Conservation (phyloP, 2,888 invertebrate genomes). For the Antheraea assamensis region DNA sequence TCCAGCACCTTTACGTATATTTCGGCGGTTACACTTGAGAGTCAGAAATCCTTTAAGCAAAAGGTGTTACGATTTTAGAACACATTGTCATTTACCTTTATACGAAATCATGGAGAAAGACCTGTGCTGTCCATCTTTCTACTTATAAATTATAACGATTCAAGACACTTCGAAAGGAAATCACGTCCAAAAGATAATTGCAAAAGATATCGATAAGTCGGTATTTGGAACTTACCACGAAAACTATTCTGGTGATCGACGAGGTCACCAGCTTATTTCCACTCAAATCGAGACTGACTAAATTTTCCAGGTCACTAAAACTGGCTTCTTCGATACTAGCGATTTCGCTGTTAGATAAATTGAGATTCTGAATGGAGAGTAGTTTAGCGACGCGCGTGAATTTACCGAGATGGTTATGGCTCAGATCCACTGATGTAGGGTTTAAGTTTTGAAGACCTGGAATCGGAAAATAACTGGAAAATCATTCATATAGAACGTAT, state of each 20-base stretch:
- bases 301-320: slow-evolving; percentile 82
- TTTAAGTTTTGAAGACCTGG: slow-evolving; percentile 42
- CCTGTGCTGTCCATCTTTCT: no score
- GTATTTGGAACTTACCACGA: slow-evolving; percentile 76
- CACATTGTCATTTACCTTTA: no score
- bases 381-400: slow-evolving; percentile 74
- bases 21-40: no score
- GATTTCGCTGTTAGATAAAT: slow-evolving; percentile 83
- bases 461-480: slow-evolving; percentile 29
- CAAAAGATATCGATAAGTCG: no score
- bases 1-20: no score
- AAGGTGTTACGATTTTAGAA: no score
- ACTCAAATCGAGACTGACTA: slow-evolving; percentile 84
- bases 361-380: slow-evolving; percentile 69
- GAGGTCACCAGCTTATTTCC: slow-evolving; percentile 82
- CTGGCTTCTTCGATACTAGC: slow-evolving; percentile 76
- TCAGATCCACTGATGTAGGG: slow-evolving; percentile 52
- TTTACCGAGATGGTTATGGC: slow-evolving; percentile 55
- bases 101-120: no score
- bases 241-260: slow-evolving; percentile 78
- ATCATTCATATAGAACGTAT: no score
- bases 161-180: no score
- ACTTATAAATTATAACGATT: no score
- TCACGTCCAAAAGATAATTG: no score
- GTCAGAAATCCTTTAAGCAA: no score